Conservation (phyloP, 2,797 vertebrate genomes). For the Hippocampus kuda region DNA sequence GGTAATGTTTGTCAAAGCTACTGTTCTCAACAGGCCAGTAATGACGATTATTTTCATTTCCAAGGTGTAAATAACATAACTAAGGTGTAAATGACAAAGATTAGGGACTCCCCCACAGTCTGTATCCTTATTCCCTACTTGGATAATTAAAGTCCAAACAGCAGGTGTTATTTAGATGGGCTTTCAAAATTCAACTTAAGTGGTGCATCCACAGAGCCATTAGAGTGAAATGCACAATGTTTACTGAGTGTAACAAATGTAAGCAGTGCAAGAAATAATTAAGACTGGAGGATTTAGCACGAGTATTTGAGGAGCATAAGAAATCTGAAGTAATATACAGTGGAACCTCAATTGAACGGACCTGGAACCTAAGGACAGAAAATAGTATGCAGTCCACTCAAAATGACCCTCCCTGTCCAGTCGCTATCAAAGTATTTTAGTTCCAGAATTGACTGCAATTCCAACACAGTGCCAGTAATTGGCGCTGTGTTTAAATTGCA, state of each 20-base stretch:
- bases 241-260: conserved; percentile 14
- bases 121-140: conserved; percentile 32
- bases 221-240: conserved; percentile 5
- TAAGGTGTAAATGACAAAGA: conserved; percentile 36
- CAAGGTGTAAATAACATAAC: conserved; percentile 32
- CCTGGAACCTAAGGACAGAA: no score
- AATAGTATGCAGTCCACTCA: no score
- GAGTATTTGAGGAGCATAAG: neutral
- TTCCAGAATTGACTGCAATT: no score
- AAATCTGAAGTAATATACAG: neutral
- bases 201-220: conserved; percentile 15
- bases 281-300: neutral
- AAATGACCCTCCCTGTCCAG: no score
- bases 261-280: neutral
- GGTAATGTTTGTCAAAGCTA: conserved; percentile 6
- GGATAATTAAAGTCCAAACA: conserved; percentile 49
- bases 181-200: conserved; percentile 30
- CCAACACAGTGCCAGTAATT: no score
- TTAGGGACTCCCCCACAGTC: conserved; percentile 22
- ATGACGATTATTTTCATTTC: conserved; percentile 27
- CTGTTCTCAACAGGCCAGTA: conserved; percentile 23
- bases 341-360: no score
- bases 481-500: no score
- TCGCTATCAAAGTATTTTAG: no score
- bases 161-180: conserved; percentile 38